Conservation (phyloP, 1,140 invertebrate genomes). For the Whitmania pigra region DNA sequence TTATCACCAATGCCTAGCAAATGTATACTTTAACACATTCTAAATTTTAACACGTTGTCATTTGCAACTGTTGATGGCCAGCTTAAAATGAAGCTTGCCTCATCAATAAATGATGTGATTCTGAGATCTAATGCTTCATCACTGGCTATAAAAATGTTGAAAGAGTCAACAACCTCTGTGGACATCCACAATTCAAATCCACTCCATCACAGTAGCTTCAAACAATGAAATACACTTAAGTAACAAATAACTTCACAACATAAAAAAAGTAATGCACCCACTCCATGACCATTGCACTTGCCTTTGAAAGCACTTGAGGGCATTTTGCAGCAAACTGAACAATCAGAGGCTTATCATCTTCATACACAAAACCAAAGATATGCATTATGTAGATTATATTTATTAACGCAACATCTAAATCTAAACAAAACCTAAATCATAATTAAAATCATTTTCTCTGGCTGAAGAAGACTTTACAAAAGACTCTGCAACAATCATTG, state of each 20-base stretch:
- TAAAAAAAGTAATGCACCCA: not conserved
- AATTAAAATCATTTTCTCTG: slow-evolving; percentile 73
- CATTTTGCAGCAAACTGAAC: slow-evolving; percentile 88
- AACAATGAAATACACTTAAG: slow-evolving; percentile 20
- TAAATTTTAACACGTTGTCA: not conserved
- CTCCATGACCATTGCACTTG: slow-evolving; percentile 34
- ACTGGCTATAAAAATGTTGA: not conserved
- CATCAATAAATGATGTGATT: not conserved
- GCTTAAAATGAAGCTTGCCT: not conserved
- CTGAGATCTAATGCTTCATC: not conserved
- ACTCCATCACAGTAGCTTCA: slow-evolving; percentile 68
- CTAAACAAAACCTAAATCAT: slow-evolving; percentile 47
- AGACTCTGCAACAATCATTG: slow-evolving; percentile 88
- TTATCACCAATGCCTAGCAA: not conserved
- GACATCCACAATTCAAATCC: slow-evolving; percentile 92
- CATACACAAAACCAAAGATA: slow-evolving; percentile 28
- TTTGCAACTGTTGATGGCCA: not conserved
- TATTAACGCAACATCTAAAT: slow-evolving; percentile 6
- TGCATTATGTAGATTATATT: slow-evolving; percentile 11
- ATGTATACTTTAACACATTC: not conserved
- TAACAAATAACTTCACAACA: slow-evolving; percentile 7
- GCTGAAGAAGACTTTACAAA: slow-evolving; percentile 78
- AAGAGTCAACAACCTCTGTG: slow-evolving; percentile 54
- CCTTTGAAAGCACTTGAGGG: slow-evolving; percentile 65
- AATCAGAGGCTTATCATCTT: slow-evolving; percentile 66